A percentile compares a stretch with the other conserved stretches of the same genome.
Conservation (phyloP, 2,797 vertebrate species). For the Graptemys geographica region DNA sequence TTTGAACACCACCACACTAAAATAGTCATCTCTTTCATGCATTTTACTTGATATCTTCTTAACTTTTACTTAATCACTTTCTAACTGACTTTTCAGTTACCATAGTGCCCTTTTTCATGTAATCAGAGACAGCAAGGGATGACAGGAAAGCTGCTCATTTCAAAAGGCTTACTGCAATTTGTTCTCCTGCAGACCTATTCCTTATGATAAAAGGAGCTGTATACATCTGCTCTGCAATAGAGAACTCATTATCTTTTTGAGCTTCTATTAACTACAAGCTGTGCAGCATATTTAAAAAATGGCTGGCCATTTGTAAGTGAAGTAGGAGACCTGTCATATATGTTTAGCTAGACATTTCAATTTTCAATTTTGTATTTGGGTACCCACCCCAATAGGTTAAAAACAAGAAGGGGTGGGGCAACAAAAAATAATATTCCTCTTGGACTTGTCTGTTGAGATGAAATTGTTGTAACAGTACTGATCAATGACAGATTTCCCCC, state of each 20-base stretch:
- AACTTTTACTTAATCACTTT: slow-evolving; percentile 43
- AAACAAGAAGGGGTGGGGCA: neutral
- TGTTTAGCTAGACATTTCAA: slow-evolving; percentile 25
- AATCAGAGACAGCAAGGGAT: slow-evolving; percentile 33
- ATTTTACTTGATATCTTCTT: neutral
- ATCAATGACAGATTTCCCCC: neutral
- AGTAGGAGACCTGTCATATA: neutral
- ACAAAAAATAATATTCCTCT: neutral
- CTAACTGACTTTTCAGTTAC: slow-evolving; percentile 28
- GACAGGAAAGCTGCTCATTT: slow-evolving; percentile 58
- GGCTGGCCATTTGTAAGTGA: slow-evolving; percentile 57
- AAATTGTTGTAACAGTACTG: neutral
- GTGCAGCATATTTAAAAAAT: slow-evolving; percentile 34
- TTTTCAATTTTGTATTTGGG: neutral
- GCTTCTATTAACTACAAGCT: slow-evolving; percentile 70
- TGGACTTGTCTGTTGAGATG: neutral
- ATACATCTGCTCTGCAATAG: slow-evolving; percentile 61
- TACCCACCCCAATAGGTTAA: accelerated
- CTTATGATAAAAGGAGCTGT: slow-evolving; percentile 52
- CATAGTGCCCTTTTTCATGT: slow-evolving; percentile 19
- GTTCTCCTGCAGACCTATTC: slow-evolving; percentile 51
- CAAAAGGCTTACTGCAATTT: slow-evolving; percentile 34
- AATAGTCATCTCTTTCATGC: neutral
- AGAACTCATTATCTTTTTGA: slow-evolving; percentile 64
- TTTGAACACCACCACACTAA: neutral